Percentiles rank a stretch among this genome's conserved stretches.
These are phyloP conservation scores for Grapholita molesta DNA, from an alignment of 1,140 invertebrate species.

Conservation along the genomic window DNA sequence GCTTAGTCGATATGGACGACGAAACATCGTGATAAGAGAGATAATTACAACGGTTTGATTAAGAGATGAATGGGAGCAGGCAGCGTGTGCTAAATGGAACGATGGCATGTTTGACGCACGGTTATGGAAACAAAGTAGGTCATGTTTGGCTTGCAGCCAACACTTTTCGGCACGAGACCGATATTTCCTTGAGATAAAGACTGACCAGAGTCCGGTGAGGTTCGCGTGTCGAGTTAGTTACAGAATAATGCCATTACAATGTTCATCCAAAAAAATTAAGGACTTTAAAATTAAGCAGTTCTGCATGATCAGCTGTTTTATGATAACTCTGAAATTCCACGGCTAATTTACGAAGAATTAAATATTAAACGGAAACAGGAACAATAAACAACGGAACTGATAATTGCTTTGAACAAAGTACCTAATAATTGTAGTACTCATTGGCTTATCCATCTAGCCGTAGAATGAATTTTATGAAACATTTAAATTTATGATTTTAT, in stretches of 20 bases:
- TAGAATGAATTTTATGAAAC: too few species aligned
- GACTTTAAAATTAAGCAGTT: too few species aligned
- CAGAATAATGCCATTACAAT: background rate
- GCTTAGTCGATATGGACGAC: background rate
- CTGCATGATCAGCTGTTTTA: too few species aligned
- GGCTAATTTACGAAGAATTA: too few species aligned
- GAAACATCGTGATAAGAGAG: conserved; percentile 5
- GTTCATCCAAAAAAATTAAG: too few species aligned
- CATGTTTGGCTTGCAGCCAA: conserved; percentile 51
- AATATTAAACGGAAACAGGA: too few species aligned
- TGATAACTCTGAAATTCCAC: too few species aligned
- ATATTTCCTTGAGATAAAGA: conserved; percentile 59
- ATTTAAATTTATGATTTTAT: too few species aligned
- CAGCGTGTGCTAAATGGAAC: conserved; percentile 11
- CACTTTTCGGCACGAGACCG: conserved; percentile 51
- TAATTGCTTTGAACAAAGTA: too few species aligned
- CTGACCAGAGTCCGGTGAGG: background rate
- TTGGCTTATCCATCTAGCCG: too few species aligned
- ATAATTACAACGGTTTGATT: conserved; percentile 7
- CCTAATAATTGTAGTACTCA: too few species aligned
- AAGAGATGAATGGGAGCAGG: background rate
- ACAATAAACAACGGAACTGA: too few species aligned
- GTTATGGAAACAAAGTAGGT: conserved; percentile 30
- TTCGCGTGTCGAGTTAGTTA: background rate
- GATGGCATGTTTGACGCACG: conserved; percentile 34